These are phyloP conservation scores for Bembecia ichneumoniformis DNA, from an alignment of 2,888 invertebrate species.

Conservation along the genomic window DNA sequence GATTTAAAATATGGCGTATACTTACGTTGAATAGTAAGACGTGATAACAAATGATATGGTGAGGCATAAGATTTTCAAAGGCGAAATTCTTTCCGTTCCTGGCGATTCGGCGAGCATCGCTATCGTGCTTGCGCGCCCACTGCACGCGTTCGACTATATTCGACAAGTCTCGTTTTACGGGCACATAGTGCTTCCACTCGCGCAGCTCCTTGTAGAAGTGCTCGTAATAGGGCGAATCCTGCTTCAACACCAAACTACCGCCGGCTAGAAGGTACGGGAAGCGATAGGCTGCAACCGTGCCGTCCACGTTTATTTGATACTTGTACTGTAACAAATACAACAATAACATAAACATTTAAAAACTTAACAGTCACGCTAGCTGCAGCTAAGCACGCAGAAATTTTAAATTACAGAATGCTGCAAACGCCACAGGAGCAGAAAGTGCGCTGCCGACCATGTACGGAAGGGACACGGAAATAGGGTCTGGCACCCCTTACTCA, in stretches of 20 bases:
- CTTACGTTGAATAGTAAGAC: slow-evolving; percentile 64
- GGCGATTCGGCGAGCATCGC: slow-evolving; percentile 76
- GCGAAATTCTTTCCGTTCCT: slow-evolving; percentile 79
- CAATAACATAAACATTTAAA: background rate
- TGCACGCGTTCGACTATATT: slow-evolving; percentile 83
- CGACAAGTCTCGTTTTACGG: slow-evolving; percentile 83
- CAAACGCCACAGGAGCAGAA: no score
- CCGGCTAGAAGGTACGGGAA: slow-evolving; percentile 93
- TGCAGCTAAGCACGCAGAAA: no score
- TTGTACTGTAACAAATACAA: slow-evolving; percentile 80
- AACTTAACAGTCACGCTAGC: no score
- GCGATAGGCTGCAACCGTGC: slow-evolving; percentile 96
- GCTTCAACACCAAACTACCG: slow-evolving; percentile 90
- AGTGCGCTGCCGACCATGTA: no score
- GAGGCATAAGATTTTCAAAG: slow-evolving; percentile 83
- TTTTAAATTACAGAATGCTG: no score
- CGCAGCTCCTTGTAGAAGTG: slow-evolving; percentile 87
- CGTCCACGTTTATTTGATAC: slow-evolving; percentile 95
- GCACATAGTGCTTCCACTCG: slow-evolving; percentile 87
- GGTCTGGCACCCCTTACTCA: no score
- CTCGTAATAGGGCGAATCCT: slow-evolving; percentile 94
- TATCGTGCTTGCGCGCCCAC: slow-evolving; percentile 84
- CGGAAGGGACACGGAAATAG: no score
- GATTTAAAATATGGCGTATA: slow-evolving; percentile 4
- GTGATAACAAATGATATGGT: slow-evolving; percentile 91